Evolutionary conservation across 1,140 invertebrate genomes (phyloP).

Genomic region (Cotesia typhae): DNA sequence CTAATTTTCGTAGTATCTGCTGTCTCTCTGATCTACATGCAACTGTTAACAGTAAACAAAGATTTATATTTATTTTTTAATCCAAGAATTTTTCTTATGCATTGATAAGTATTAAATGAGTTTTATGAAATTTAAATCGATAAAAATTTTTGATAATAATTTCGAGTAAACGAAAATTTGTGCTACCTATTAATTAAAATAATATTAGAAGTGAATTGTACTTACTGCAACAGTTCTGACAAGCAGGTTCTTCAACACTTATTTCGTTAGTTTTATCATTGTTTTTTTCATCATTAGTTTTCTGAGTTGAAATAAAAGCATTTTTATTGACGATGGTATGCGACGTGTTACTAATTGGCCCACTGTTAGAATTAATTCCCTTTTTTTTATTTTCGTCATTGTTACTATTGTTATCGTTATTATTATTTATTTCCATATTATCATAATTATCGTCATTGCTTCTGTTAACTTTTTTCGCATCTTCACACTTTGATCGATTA

Average conservation of each 20-base stretch:
- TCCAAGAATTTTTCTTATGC: neutral
- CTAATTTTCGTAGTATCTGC: conserved; percentile 1
- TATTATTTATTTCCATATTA: too few relatives aligned
- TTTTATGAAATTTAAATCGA: conserved; percentile 5
- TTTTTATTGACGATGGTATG: neutral
- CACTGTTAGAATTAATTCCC: too few relatives aligned
- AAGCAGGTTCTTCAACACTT: neutral
- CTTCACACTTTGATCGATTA: too few relatives aligned
- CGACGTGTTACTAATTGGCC: too few relatives aligned
- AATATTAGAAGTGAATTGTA: conserved; percentile 15
- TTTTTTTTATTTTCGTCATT: too few relatives aligned
- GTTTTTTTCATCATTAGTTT: neutral
- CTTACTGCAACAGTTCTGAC: conserved; percentile 14
- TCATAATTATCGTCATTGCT: too few relatives aligned
- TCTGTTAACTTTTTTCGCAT: too few relatives aligned
- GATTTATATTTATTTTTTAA: conserved; percentile 9
- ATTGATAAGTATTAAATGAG: neutral
- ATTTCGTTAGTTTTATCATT: neutral
- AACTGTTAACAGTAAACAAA: conserved; percentile 2
- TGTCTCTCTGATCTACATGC: conserved; percentile 8
- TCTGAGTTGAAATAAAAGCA: neutral
- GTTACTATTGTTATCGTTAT: too few relatives aligned
- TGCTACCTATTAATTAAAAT: neutral
- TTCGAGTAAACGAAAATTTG: neutral
- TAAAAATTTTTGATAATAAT: conserved; percentile 6